Conservation (phyloP, 2,888 invertebrate species). For the Agriotes lineatus region DNA sequence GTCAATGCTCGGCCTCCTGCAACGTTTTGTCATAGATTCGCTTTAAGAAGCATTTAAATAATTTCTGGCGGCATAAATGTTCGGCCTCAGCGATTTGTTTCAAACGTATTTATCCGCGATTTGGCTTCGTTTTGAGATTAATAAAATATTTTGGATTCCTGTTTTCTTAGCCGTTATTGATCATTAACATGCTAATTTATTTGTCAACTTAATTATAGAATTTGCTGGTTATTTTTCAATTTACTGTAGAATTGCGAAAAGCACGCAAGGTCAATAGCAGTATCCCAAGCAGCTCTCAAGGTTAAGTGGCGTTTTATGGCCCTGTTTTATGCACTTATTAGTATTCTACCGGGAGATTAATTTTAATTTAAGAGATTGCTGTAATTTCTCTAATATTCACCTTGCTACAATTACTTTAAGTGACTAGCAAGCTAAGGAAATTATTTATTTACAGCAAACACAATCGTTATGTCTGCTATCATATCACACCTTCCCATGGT, state of each 20-base stretch:
- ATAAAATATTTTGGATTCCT: constrained; percentile 22
- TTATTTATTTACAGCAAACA: too few species aligned
- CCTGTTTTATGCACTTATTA: not conserved
- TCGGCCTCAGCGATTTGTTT: constrained; percentile 4
- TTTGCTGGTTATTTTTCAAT: constrained; percentile 17
- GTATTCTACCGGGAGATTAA: too few species aligned
- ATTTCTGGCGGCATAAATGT: constrained; percentile 13
- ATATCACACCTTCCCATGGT: too few species aligned
- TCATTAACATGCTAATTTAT: constrained; percentile 25
- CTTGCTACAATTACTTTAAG: too few species aligned
- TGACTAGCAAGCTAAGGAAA: too few species aligned
- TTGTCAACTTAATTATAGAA: constrained; percentile 24
- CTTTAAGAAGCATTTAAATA: constrained; percentile 8
- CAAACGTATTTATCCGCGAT: constrained; percentile 2
- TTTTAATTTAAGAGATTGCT: too few species aligned
- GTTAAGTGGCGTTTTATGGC: not conserved
- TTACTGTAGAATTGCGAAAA: constrained; percentile 6
- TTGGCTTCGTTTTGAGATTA: constrained; percentile 8
- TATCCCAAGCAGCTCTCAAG: not conserved
- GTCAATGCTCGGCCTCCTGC: constrained; percentile 33
- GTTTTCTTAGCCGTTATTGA: constrained; percentile 20
- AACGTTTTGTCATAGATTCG: constrained; percentile 20
- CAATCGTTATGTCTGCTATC: too few species aligned
- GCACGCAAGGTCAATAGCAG: constrained; percentile 2
- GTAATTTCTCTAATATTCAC: too few species aligned